Percentiles rank a stretch among this genome's conserved stretches.
phyloP scores from a whole-genome alignment of 2,113 vertebrate species.

The human (Homo sapiens) region GRCh38 chr2:210558001-210558500 shows the following conservation, averaged over 20 bases:
- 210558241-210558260: background rate
- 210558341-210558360: background rate
- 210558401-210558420: background rate
- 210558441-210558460: background rate
- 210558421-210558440: background rate
- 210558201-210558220: too few relatives aligned
- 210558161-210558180: background rate
- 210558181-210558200: background rate
- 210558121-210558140: background rate
- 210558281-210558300: background rate
- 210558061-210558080: background rate
- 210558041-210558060: background rate
- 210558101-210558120: background rate
- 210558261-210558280: slow-evolving; percentile 29
- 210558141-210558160: background rate
- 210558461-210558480: background rate
- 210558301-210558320: background rate
- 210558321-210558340: background rate
- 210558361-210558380: background rate
- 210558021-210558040: background rate
- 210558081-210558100: too few relatives aligned
- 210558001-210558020: background rate
- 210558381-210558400: background rate
- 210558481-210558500: background rate
- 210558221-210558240: background rate